Base-by-base conservation (phyloP, 2,113 vertebrate genomes). In the Zapus hudsonius region DNA sequence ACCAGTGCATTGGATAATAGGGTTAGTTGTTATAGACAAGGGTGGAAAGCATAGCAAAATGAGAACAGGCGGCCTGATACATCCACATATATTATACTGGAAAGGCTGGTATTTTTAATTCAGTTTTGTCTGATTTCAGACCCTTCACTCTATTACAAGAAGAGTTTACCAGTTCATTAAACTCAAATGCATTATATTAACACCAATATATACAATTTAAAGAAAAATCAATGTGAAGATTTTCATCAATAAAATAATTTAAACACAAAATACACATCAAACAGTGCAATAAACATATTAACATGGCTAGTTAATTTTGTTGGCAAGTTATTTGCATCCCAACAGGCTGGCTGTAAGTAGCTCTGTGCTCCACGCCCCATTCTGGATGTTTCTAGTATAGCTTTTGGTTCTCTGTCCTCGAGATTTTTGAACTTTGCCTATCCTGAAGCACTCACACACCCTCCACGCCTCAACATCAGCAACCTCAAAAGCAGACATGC, bases 401-500 rank as follows among this genome's bases (percentile, higher is more conserved):
- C 61, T 33, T n/a, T 38, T 63, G 40, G 38, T 20, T 76, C 15
- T 22, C 52, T 70, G 15, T 16, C 47, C 11, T 2, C 33, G 1
- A n/a, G 47, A 42, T 0, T 1, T 22, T 59, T 40, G 25, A 47
- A 19, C 20, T 15, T n/a, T 0, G 33, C 36, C 69, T 76, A 11
- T 25, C 12, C 47, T 57, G 0, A 7, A 10, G 25, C 38, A 36
- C 23, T 25, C 5, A 25, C 9, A 52, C 16, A 20, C 1, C 1
- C 33, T 17, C n/a, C 47, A 42, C 20, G 2, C 40, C 33, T 38
- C 27, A 33, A 52, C 33, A 36, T 33, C 33, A 70, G 31, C 12
- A 52, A 12, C 7, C 52, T 52, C 47, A 75, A 47, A 25, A 25
- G 70, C 11, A 44, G 69, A 59, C 59, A 33, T 59, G 52, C 12